Evolutionary conservation across 64 coral and sea anemone species (phyloP), one percentile per base, ranked within the genome.

Genomic region (Acropora yongei): DNA sequence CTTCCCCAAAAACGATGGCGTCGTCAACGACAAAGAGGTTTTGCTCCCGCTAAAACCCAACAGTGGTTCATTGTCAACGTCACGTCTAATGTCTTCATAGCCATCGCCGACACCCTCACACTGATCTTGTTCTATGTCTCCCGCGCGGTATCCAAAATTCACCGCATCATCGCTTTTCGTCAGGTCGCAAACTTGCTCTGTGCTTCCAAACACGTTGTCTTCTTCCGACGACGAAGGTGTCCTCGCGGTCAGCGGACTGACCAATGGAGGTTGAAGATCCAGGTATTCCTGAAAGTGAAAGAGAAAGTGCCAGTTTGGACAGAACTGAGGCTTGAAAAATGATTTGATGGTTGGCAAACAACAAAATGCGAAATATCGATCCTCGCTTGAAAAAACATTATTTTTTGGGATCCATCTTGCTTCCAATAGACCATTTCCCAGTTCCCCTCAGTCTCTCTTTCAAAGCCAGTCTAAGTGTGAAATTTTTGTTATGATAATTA

Each of bases 211-310:
- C 6, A 78, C 61, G 48, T 93, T 86, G 17, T 86, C 66, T 7
- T 77, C 75, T 79, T 92, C 87, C n/a, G 74, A 74, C n/a, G 92
- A 94, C n/a, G 92, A 97, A 50, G 95, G 89, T 1, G 67, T 91
- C 50, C 84, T 88, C 0, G 95, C 68, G 81, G 88, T 68, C 2
- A 97, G 88, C 51, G 95, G 95, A 44, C 92, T 97, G 18, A 93
- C 40, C 4, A 93, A 44, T n/a, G 91, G 71, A 39, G 82, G 82
- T 6, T 94, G 88, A 41, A 97, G 92, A 48, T 97, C 95, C 48
- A 97, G 78, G 77, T 97, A 97, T 42, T 97, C 95, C 95, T 97
- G 79, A 14, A 45, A 11, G 78, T 45, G 17, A 12, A 4, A 44
- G 83, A 9, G 42, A 18, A 1, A 63, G 18, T 17, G 65, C 43